A percentile compares a stretch with the other conserved stretches of the same genome.
These are phyloP conservation scores for Malthinus flaveolus DNA, from an alignment of 2,888 invertebrate genomes.

Conservation along the genomic window DNA sequence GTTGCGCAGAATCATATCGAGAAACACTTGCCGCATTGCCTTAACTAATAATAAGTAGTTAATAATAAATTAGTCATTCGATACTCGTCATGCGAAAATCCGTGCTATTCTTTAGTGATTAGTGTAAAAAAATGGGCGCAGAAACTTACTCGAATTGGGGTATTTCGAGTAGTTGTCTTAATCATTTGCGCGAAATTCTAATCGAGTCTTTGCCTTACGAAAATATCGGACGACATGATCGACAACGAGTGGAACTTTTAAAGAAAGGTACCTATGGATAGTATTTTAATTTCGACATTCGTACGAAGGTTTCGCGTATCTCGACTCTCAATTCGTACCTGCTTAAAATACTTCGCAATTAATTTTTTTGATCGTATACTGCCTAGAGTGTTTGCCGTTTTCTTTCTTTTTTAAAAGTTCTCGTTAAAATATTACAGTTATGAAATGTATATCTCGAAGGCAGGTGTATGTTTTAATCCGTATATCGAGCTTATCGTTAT, in stretches of 20 bases:
- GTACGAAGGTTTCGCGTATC: slow-evolving; percentile 16
- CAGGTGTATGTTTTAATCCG: slow-evolving; percentile 5
- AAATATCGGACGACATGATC: slow-evolving; percentile 59
- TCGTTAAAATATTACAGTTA: slow-evolving; percentile 4
- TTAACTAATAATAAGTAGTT: slow-evolving; percentile 15
- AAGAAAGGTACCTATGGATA: slow-evolving; percentile 9
- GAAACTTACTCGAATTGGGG: slow-evolving; percentile 46
- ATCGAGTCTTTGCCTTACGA: slow-evolving; percentile 61
- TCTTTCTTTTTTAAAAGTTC: slow-evolving; percentile 7
- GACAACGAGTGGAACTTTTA: slow-evolving; percentile 35
- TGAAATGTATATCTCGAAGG: not conserved
- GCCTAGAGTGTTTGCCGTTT: slow-evolving; percentile 10
- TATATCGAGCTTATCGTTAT: slow-evolving; percentile 5
- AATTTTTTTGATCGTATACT: slow-evolving; percentile 7
- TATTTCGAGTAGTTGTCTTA: slow-evolving; percentile 58
- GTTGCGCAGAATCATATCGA: slow-evolving; percentile 34
- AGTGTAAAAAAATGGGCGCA: slow-evolving; percentile 31
- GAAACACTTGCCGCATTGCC: slow-evolving; percentile 28
- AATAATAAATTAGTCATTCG: not conserved
- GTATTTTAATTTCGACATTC: slow-evolving; percentile 28
- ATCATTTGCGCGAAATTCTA: slow-evolving; percentile 60
- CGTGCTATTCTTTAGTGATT: slow-evolving; percentile 14
- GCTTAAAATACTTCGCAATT: slow-evolving; percentile 14
- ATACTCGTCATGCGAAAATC: slow-evolving; percentile 9
- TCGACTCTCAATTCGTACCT: slow-evolving; percentile 12